A percentile compares a stretch with the other conserved stretches of the same genome.
phyloP scores from a whole-genome alignment of 2,888 invertebrate species.

The Folsomia candida region DNA sequence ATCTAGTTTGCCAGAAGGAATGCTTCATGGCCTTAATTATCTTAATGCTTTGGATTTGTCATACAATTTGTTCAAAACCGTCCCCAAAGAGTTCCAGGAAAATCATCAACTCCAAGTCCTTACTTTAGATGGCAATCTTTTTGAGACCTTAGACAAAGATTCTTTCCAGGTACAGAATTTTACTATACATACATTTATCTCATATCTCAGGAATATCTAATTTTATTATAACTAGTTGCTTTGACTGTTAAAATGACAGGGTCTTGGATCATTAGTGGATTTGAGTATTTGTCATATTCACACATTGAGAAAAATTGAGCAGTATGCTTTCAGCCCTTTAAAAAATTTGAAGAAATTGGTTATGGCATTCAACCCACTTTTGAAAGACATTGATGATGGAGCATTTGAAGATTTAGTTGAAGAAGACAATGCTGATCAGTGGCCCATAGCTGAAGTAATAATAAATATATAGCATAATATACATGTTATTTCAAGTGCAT shows the following conservation, averaged over 20 bases:
- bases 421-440: conserved; percentile 25
- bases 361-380: conserved; percentile 64
- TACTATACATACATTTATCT: too few species aligned
- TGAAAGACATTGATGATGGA: conserved; percentile 62
- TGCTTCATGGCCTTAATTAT: conserved; percentile 43
- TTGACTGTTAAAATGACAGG: conserved; percentile 12
- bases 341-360: conserved; percentile 57
- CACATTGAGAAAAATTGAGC: conserved; percentile 60
- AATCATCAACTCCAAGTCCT: conserved; percentile 34
- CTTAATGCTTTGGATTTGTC: conserved; percentile 32
- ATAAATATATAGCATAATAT: background rate
- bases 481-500: background rate
- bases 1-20: conserved; percentile 39
- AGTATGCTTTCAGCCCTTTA: conserved; percentile 61
- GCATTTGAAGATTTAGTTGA: conserved; percentile 57
- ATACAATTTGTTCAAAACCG: conserved; percentile 34
- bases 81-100: conserved; percentile 38
- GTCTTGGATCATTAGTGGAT: conserved; percentile 30
- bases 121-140: conserved; percentile 37
- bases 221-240: too few species aligned
- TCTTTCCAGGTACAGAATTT: conserved; percentile 33
- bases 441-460: conserved; percentile 43
- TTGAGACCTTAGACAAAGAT: conserved; percentile 30
- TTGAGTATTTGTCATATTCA: conserved; percentile 67
- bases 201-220: too few species aligned